Percentiles rank a stretch among this genome's conserved stretches.
Conservation (phyloP, 2,797 vertebrate genomes). For the Ptychadena robeensis region DNA sequence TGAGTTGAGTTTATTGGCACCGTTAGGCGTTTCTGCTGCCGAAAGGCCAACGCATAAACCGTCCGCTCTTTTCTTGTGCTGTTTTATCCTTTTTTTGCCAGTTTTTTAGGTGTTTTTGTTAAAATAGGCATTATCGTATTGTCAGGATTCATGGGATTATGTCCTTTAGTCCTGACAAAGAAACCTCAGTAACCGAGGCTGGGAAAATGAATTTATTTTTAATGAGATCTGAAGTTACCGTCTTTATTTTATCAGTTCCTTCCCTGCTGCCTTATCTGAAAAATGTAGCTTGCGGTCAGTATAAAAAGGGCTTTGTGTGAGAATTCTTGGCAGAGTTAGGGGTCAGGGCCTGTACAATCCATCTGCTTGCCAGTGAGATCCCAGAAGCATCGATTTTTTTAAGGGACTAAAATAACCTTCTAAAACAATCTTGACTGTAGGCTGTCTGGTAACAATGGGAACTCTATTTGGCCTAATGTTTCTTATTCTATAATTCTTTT, state of each 20-base stretch:
- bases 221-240: conserved; percentile 67
- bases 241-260: conserved; percentile 64
- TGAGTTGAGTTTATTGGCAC: conserved; percentile 74
- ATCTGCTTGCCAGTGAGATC: conserved; percentile 74
- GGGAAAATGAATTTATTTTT: conserved; percentile 64
- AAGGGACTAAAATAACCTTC: conserved; percentile 67
- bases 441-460: conserved; percentile 65
- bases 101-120: background rate
- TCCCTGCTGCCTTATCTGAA: conserved; percentile 72
- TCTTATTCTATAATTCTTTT: conserved; percentile 67
- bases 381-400: conserved; percentile 72
- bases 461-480: conserved; percentile 53
- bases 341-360: conserved; percentile 82
- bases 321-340: conserved; percentile 79
- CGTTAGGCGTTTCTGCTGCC: background rate
- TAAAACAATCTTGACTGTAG: conserved; percentile 43
- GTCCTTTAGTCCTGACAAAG: background rate
- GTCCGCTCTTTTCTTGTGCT: background rate
- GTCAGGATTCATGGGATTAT: background rate
- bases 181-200: background rate
- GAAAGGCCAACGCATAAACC: conserved; percentile 27
- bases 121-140: background rate
- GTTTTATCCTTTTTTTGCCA: background rate
- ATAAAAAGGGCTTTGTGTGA: conserved; percentile 84
- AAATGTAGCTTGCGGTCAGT: conserved; percentile 68